A percentile compares a stretch with the other conserved stretches of the same genome.
phyloP scores from a whole-genome alignment of 2,113 vertebrate genomes.

The Chloroceryle aenea region DNA sequence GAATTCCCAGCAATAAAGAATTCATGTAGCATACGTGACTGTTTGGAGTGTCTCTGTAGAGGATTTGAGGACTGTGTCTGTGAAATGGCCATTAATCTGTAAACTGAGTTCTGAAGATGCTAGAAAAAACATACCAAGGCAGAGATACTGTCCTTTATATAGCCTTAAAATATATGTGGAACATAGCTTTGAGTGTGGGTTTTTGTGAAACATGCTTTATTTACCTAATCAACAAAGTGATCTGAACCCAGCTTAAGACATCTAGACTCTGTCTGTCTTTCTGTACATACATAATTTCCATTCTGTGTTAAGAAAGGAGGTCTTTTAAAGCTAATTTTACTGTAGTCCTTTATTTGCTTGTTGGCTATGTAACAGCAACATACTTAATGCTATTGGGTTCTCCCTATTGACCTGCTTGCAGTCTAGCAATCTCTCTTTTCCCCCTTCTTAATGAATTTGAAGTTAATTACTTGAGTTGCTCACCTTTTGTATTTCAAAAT shows the following conservation, averaged over 20 bases:
- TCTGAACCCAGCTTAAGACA: background rate
- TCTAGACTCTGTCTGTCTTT: background rate
- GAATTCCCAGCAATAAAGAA: background rate
- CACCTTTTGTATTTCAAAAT: background rate
- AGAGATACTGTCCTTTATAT: background rate
- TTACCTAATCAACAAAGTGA: background rate
- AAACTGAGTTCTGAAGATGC: background rate
- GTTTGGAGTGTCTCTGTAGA: background rate
- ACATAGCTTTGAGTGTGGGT: background rate
- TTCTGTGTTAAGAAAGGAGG: background rate
- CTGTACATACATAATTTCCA: background rate
- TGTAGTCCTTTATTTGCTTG: background rate
- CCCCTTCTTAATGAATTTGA: background rate
- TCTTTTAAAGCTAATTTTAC: background rate
- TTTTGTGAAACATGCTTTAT: fast-evolving
- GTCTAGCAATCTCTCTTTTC: background rate
- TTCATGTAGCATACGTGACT: background rate
- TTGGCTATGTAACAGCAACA: background rate
- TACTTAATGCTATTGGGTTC: background rate
- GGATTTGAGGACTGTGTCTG: background rate
- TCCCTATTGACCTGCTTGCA: background rate
- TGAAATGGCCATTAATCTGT: background rate
- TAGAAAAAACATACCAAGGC: background rate
- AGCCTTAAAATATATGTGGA: background rate
- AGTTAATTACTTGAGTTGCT: background rate